Base-by-base conservation (phyloP, 1,140 invertebrate genomes). In the Vanessa tameamea region DNA sequence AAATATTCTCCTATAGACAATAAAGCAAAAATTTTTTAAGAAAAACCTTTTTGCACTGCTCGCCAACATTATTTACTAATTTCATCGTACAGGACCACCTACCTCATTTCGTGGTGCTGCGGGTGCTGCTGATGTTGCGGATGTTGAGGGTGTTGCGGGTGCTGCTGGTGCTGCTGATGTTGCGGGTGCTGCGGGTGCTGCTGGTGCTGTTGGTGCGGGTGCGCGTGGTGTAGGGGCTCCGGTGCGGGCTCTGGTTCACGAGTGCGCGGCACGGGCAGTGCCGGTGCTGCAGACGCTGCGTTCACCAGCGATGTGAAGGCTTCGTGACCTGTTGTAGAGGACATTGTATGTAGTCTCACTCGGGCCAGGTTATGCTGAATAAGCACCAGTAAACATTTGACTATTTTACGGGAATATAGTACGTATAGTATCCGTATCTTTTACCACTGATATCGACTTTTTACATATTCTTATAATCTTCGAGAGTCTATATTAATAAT, bases 231-330 rank as follows among this genome's bases (percentile, higher is more conserved):
- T 82, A 92, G 75, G 89, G 90, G 87, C 31, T 82, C 80, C 6
- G 78, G 78, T 61, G 85, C 82, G 59, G 79, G 76, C 14, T 86
- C 86, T 14, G 85, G 78, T 20, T 93, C 79, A 8, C 93, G 79
- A 9, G 91, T 82, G 78, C 94, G 94, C 0, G 97, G 97, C 57
- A 98, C 97, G 2, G 97, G 97, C 79, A 98, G 84, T 85, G 96
- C 97, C 0, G 96, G 96, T 81, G 97, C 97, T 78, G 97, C 95
- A 0, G 96, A 96, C 14, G 97, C 97, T 8, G 97, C 96, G 83
- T 98, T 97, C 1, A 98, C 97, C 37, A 98, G 92, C 59, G 96
- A 97, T 15, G 96, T 95, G 82, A 98, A 95, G 0, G 97, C 97
- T 87, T 98, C 97, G 82, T 98, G 95, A 23, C 96, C 96, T 79